Evolutionary conservation across 2,888 invertebrate genomes (phyloP).

Genomic region (Sphecodes monilicornis): DNA sequence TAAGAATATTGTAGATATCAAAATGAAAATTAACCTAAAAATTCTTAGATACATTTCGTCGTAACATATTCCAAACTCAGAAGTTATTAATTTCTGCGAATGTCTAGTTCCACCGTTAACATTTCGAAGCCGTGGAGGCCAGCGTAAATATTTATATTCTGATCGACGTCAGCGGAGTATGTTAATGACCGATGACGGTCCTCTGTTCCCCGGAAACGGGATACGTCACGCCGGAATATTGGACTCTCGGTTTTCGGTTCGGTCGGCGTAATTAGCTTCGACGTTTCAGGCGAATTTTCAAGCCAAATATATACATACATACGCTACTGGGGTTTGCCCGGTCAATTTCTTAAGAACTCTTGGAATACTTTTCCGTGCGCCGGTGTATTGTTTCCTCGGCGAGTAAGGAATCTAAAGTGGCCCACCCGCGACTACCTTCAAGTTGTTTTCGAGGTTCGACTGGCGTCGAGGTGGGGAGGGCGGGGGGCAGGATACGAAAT

Average conservation of each 20-base stretch:
- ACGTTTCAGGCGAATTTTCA: not conserved
- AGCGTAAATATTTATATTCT: not conserved
- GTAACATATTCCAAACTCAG: not conserved
- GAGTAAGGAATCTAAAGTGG: slow-evolving; percentile 24
- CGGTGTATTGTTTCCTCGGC: slow-evolving; percentile 20
- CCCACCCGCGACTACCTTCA: slow-evolving; percentile 13
- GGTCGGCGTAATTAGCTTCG: not conserved
- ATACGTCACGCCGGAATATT: not conserved
- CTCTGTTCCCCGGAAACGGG: not conserved
- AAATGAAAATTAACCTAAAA: not conserved
- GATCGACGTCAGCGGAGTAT: not conserved
- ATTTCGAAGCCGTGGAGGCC: not conserved
- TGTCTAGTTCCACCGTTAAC: not conserved
- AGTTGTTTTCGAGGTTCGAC: slow-evolving; percentile 48
- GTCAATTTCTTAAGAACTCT: slow-evolving; percentile 18
- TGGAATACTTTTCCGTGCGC: not conserved
- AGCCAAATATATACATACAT: not conserved
- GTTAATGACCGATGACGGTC: not conserved
- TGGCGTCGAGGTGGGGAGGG: no score
- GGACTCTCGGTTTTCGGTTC: not conserved
- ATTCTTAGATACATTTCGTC: not conserved
- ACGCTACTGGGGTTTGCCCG: not conserved
- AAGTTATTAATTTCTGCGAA: not conserved
- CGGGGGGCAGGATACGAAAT: slow-evolving; percentile 13
- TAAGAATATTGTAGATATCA: no score